Evolutionary conservation across 2,113 vertebrate species (phyloP).

Genomic region (Labeo catla): DNA sequence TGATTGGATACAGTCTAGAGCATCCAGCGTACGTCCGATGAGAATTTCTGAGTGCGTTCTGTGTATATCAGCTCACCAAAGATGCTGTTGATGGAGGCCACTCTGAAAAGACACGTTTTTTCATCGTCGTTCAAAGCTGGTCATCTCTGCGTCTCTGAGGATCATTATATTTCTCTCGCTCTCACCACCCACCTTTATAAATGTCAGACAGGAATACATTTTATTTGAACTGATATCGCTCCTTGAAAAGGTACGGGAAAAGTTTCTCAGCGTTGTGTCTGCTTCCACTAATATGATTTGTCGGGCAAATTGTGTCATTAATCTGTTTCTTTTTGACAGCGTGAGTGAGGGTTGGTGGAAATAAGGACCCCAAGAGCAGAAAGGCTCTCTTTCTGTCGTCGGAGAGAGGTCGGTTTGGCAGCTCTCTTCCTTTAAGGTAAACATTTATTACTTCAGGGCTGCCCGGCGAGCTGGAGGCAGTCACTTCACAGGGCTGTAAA

Average conservation of each 20-base stretch:
- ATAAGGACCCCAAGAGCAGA: slow-evolving; percentile 85
- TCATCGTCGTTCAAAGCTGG: slow-evolving; percentile 73
- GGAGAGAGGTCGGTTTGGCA: slow-evolving; percentile 83
- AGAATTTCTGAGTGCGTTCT: not conserved
- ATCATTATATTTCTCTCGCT: slow-evolving; percentile 86
- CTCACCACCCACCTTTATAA: slow-evolving; percentile 86
- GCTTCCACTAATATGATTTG: slow-evolving; percentile 92
- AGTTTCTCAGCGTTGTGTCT: slow-evolving; percentile 80
- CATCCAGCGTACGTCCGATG: not conserved
- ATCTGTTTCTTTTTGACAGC: slow-evolving; percentile 88
- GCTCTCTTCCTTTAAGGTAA: slow-evolving; percentile 93
- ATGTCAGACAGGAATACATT: slow-evolving; percentile 93
- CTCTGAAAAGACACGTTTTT: slow-evolving; percentile 71
- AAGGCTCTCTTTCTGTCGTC: slow-evolving; percentile 69
- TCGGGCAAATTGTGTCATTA: slow-evolving; percentile 94
- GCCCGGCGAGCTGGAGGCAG: slow-evolving; percentile 88
- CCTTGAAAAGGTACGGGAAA: slow-evolving; percentile 78
- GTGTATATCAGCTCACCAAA: slow-evolving; percentile 20
- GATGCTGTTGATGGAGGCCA: not conserved
- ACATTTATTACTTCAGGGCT: slow-evolving; percentile 96
- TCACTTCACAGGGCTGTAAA: slow-evolving; percentile 94
- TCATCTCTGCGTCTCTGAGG: slow-evolving; percentile 80
- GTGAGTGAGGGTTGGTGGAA: slow-evolving; percentile 74
- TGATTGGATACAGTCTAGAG: slow-evolving; percentile 21
- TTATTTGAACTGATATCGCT: slow-evolving; percentile 89